These are phyloP conservation scores for Acridotheres tristis DNA, from an alignment of 2,797 vertebrate species.

Conservation along the genomic window DNA sequence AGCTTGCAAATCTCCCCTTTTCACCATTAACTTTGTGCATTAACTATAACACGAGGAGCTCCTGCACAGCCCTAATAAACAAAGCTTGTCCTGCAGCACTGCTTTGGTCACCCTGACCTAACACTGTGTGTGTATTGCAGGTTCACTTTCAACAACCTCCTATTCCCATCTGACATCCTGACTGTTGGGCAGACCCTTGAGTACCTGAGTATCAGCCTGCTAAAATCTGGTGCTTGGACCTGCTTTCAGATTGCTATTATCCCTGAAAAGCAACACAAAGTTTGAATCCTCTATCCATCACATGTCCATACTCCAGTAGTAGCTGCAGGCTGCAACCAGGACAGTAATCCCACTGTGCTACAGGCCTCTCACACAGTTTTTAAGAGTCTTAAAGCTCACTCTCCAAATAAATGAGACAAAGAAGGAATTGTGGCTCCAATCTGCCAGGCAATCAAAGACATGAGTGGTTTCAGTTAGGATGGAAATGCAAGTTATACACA, in stretches of 20 bases:
- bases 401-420: not conserved
- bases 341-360: not conserved
- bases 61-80: not conserved
- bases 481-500: not conserved
- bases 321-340: not conserved
- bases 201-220: not conserved
- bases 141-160: not conserved
- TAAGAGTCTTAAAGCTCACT: not conserved
- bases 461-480: not conserved
- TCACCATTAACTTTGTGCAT: not conserved
- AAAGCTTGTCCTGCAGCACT: not conserved
- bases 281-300: not conserved
- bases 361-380: not conserved
- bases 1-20: not conserved
- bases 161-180: not conserved
- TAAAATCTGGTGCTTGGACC: not conserved
- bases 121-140: accelerated
- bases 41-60: not conserved
- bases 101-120: not conserved
- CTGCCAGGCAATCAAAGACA: not conserved
- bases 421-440: not conserved
- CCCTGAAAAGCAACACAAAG: not conserved
- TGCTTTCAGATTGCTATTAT: not conserved
- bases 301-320: not conserved
- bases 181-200: not conserved